Evolutionary conservation across 2,797 vertebrate species (phyloP).

Genomic region (Capromys pilorides): DNA sequence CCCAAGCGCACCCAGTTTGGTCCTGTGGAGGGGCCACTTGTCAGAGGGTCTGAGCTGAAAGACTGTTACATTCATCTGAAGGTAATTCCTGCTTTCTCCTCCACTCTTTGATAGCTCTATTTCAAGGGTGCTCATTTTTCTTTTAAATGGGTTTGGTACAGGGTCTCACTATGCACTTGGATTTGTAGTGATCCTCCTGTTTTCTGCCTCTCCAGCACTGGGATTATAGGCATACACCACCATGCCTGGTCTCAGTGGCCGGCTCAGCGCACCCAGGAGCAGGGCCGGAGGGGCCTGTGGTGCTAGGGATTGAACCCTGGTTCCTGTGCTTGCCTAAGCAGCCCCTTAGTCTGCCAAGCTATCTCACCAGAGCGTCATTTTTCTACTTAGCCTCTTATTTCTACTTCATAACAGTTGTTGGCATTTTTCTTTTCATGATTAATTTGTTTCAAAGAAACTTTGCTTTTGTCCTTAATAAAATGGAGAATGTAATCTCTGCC

Average conservation of each 20-base stretch:
- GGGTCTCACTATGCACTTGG: too few relatives aligned
- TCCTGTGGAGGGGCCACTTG: conserved; percentile 94
- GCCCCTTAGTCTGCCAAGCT: too few relatives aligned
- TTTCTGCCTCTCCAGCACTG: too few relatives aligned
- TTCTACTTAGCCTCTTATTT: background rate
- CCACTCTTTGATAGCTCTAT: background rate
- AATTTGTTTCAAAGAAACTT: conserved; percentile 24
- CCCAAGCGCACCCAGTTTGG: conserved; percentile 98
- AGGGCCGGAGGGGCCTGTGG: too few relatives aligned
- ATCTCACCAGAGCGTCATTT: background rate
- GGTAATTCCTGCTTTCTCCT: conserved; percentile 81
- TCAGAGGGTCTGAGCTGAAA: conserved; percentile 91
- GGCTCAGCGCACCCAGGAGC: too few relatives aligned
- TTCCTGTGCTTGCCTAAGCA: too few relatives aligned
- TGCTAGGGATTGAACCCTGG: too few relatives aligned
- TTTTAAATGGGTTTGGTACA: background rate
- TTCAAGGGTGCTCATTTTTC: background rate
- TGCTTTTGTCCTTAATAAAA: background rate
- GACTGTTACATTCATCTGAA: conserved; percentile 96
- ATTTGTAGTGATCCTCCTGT: too few relatives aligned
- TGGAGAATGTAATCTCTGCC: background rate
- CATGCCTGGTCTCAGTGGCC: too few relatives aligned
- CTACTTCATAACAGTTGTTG: background rate
- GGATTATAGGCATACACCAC: too few relatives aligned
- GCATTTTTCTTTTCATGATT: conserved; percentile 15